These are phyloP conservation scores for Epirrhoe alternata DNA, from an alignment of 2,888 invertebrate genomes.

Conservation along the genomic window DNA sequence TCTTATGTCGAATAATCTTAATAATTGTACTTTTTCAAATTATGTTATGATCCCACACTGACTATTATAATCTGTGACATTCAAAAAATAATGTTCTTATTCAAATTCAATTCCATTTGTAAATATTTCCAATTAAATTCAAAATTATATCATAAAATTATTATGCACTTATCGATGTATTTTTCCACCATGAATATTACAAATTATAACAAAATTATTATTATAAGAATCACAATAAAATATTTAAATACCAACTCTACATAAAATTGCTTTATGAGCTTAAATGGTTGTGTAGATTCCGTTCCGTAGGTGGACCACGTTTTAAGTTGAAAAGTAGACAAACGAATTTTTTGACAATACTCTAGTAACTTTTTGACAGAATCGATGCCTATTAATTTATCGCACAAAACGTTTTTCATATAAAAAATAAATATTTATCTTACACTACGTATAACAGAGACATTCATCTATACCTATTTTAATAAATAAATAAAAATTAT, in stretches of 20 bases:
- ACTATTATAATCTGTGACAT: constrained; percentile 20
- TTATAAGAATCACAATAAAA: not conserved
- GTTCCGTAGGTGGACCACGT: constrained; percentile 61
- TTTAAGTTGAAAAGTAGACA: constrained; percentile 57
- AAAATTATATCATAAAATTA: constrained; percentile 7
- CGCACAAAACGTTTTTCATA: constrained; percentile 70
- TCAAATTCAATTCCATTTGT: constrained; percentile 9
- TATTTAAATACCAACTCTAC: constrained; percentile 1
- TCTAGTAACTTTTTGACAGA: constrained; percentile 72
- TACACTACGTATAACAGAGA: constrained; percentile 57
- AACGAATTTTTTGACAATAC: constrained; percentile 75
- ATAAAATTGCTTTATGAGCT: constrained; percentile 57
- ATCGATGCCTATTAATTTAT: constrained; percentile 60
- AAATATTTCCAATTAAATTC: constrained; percentile 10
- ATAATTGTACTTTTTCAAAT: not conserved
- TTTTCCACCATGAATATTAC: not conserved
- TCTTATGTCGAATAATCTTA: not conserved
- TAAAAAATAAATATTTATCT: constrained; percentile 52
- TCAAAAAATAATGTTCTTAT: not conserved
- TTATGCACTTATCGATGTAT: not conserved
- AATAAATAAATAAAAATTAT: constrained; percentile 61
- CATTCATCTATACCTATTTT: constrained; percentile 61
- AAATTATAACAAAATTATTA: not conserved
- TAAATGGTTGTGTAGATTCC: constrained; percentile 78
- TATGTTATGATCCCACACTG: not conserved